Percentiles rank a stretch among this genome's conserved stretches.
phyloP scores from a whole-genome alignment of 2,888 invertebrate genomes.

The Capitulum mitella region DNA sequence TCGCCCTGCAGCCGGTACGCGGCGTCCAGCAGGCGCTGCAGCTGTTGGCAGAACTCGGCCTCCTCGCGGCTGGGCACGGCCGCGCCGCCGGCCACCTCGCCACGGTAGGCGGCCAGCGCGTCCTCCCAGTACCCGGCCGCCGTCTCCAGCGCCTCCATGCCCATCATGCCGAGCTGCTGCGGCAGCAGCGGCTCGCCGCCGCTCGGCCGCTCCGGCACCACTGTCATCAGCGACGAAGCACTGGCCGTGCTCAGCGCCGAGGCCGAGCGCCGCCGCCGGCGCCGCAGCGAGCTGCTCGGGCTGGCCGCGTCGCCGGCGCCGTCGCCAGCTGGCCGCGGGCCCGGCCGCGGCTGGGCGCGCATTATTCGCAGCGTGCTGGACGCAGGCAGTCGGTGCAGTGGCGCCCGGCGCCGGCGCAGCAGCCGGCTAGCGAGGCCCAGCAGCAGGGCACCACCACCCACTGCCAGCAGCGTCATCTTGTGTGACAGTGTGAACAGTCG shows the following conservation, averaged over 20 bases:
- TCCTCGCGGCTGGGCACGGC: conserved; percentile 74
- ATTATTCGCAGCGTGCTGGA: background rate
- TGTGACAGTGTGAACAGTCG: background rate
- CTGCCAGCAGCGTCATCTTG: background rate
- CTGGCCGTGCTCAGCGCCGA: background rate
- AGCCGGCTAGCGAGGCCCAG: background rate
- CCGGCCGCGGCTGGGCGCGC: background rate
- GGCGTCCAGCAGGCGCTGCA: conserved; percentile 70
- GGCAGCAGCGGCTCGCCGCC: background rate
- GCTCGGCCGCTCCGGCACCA: background rate
- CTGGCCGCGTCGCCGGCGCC: background rate
- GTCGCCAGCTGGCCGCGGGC: background rate
- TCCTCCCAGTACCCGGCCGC: conserved; percentile 94
- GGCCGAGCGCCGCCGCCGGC: background rate
- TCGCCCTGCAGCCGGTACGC: conserved; percentile 78
- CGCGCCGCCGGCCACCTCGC: conserved; percentile 47
- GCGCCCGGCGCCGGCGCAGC: background rate
- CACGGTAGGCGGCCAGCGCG: conserved; percentile 69
- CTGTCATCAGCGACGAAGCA: background rate
- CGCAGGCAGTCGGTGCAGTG: background rate
- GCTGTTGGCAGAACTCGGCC: conserved; percentile 72
- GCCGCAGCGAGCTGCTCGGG: background rate
- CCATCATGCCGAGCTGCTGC: conserved; percentile 41
- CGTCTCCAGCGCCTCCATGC: conserved; percentile 86
- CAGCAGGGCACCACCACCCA: background rate